phyloP scores from a whole-genome alignment of 2,888 invertebrate species.

The Crioceris asparagi region DNA sequence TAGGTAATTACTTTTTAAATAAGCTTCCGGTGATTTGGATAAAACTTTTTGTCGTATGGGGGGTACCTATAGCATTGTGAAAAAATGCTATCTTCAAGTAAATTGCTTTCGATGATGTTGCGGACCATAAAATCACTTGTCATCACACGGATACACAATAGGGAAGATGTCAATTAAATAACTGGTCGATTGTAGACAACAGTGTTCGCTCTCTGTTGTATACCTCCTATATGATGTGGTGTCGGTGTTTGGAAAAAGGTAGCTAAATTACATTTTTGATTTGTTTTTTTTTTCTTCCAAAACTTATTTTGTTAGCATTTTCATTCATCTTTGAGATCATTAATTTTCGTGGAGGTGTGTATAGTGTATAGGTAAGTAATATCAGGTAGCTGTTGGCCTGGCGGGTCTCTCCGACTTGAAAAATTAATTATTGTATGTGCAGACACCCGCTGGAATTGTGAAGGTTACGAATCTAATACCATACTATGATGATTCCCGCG shows the following conservation, averaged over 20 bases:
- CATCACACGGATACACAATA: not conserved
- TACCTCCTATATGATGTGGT: too few relatives aligned
- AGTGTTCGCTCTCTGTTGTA: too few relatives aligned
- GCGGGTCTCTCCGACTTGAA: too few relatives aligned
- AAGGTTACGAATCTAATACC: too few relatives aligned
- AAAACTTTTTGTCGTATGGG: conserved; percentile 25
- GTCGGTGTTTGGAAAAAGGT: conserved; percentile 17
- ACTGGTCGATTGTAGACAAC: conserved; percentile 19
- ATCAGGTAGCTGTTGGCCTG: conserved; percentile 25
- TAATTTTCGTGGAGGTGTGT: conserved; percentile 23
- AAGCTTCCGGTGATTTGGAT: conserved; percentile 28
- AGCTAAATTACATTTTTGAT: conserved; percentile 30
- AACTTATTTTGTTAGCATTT: conserved; percentile 24
- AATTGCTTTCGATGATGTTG: conserved; percentile 26
- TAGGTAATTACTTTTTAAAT: conserved; percentile 26
- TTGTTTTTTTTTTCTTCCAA: conserved; percentile 28
- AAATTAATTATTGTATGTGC: too few relatives aligned
- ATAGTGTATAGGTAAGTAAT: conserved; percentile 13
- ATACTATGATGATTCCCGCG: too few relatives aligned
- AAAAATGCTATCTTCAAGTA: conserved; percentile 28
- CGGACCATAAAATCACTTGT: conserved; percentile 8
- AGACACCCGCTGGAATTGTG: too few relatives aligned
- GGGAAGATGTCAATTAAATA: conserved; percentile 6
- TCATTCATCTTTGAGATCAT: conserved; percentile 30
- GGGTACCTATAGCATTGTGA: conserved; percentile 20